Base-by-base conservation (phyloP, 2,888 invertebrate genomes). In the Apantesis nais region DNA sequence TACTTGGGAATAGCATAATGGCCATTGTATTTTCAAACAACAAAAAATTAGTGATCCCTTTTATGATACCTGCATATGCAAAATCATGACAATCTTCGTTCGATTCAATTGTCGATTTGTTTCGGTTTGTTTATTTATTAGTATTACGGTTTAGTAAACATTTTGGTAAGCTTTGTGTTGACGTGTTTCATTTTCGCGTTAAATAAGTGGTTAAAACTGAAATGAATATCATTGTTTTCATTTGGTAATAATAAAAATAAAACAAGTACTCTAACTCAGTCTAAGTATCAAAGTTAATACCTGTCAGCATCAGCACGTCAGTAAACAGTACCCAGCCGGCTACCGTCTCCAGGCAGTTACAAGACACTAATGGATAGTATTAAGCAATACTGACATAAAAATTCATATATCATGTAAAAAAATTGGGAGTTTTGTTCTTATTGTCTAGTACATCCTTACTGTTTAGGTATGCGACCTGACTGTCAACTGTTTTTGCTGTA, bases 11-110 rank as follows among this genome's bases (percentile, higher is more conserved):
- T 48, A 48, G 25, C 9, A 58, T 58, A 66, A 66, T 55, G 55
- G 25, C 58, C 29, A 66, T 66, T 66, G 66, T 66, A 39, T 66
- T 66, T 58, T 66, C 29, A 19, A 65, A 66, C 39, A 66, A 55
- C 29, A 66, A 25, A 25, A 66, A 66, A 29, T 12, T 22, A 63
- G 44, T 63, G 29, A 39, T 55, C 37, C 25, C 25, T 52, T 55
- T 55, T 58, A 39, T 58, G 1, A 66, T 39, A 58, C n/a, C 48
- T 52, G n/a, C 22, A 7, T 41, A 25, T 55, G 29, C 22, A 29
- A 37, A 39, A 66, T 41, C 55, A 25, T 66, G n/a, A 66, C 29
- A 22, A 29, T 22, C 19, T 65, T 37, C 58, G 4, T 25, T 25
- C 11, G 12, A 58, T 52, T 29, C 29, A 8, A n/a, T 34, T 65